Conservation (phyloP, 2,113 vertebrate genomes). For the Brachyistius frenatus region DNA sequence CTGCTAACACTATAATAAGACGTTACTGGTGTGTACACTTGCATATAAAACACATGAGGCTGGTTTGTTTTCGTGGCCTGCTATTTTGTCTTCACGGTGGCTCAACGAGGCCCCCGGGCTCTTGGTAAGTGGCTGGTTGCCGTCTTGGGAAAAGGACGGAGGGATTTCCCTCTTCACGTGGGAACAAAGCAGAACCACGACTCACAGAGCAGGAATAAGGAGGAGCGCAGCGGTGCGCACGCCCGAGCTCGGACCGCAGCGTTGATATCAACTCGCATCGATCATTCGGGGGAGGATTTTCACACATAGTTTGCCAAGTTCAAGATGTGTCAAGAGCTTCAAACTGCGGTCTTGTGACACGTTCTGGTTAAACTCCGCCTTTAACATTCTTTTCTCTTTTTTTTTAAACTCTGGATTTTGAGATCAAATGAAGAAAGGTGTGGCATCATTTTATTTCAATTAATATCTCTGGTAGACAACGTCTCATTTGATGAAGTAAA, state of each 20-base stretch:
- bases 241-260: constrained; percentile 27
- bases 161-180: constrained; percentile 69
- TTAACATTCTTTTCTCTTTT: neutral
- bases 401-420: neutral
- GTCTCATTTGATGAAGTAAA: neutral
- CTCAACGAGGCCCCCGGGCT: constrained; percentile 6
- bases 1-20: neutral
- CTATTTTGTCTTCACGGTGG: constrained; percentile 17
- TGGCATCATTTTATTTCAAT: no score
- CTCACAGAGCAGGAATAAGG: constrained; percentile 55
- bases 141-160: constrained; percentile 60
- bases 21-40: neutral
- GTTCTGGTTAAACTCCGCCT: neutral
- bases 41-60: neutral
- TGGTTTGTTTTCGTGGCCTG: constrained; percentile 6
- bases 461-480: no score
- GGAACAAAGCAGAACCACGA: constrained; percentile 65
- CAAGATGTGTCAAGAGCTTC: neutral
- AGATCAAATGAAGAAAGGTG: no score
- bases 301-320: constrained; percentile 18
- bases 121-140: constrained; percentile 28
- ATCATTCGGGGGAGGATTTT: constrained; percentile 25
- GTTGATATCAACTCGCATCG: constrained; percentile 32
- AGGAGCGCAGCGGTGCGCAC: constrained; percentile 42
- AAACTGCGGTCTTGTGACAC: neutral